Base-by-base conservation (phyloP, 2,888 invertebrate species). In the Urechis unicinctus region DNA sequence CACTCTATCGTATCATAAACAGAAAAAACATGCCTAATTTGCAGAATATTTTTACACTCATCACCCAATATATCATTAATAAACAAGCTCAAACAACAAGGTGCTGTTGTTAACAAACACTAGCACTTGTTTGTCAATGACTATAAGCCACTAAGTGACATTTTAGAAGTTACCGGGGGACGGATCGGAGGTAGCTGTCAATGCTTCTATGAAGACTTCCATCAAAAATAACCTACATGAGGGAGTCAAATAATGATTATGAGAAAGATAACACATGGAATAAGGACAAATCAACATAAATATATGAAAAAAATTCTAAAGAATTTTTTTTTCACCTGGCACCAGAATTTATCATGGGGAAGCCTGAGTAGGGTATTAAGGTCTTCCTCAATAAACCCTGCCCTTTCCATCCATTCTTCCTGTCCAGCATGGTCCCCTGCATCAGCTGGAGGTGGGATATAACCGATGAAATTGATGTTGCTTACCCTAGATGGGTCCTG, bases 101-200 rank as follows among this genome's bases (percentile, higher is more conserved):
- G n/a, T n/a, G n/a, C n/a, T n/a, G n/a, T n/a, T n/a, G n/a, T n/a
- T n/a, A n/a, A n/a, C n/a, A n/a, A n/a, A n/a, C n/a, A n/a, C n/a
- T n/a, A n/a, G n/a, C n/a, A n/a, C n/a, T n/a, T 13, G 36, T 47
- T 5, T n/a, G n/a, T 26, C 0, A 5, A 24, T 46, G 4, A 46
- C n/a, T 24, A 45, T 13, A 28, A 26, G 2, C 6, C 3, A 25
- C 26, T 9, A 3, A 21, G 6, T 13, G 26, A 48, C 13, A 25
- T 44, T 44, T 4, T 44, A n/a, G 21, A 22, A 22, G 17, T 48
- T 5, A 28, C 17, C 9, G 22, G 31, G 84, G 86, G 0, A 87
- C 85, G 61, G 85, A 85, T 77, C 86, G 85, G 2, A 91, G 80
- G 73, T 88, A 90, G 1, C 86, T 86, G 45, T 85, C 83, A 43